Evolutionary conservation across 2,888 invertebrate species (phyloP), one percentile per base, ranked within the genome.

Genomic region (Rhyacophila evoluta): DNA sequence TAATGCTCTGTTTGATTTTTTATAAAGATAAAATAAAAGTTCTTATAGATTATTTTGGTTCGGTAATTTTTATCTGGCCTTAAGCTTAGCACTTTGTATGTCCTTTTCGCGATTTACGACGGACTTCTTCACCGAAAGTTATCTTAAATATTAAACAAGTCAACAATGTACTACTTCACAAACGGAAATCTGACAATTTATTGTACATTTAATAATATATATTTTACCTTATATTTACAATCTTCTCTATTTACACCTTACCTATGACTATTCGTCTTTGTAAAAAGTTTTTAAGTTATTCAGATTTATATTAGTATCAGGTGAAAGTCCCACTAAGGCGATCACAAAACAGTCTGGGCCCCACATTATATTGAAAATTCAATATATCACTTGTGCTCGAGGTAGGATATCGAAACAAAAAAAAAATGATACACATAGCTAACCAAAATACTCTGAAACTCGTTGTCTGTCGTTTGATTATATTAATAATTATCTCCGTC

Each of bases 141-240:
- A 72, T 75, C 79, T 81, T 81, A 81, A 73, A 77, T 78, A 81
- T 78, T 80, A 80, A 80, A 82, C 78, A 79, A 82, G 71, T 82
- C 80, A 80, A 82, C 80, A 80, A 80, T 80, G 77, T 80, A 72
- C 82, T 82, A 82, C 82, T 80, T 77, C 78, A 80, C 78, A 80
- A 80, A 80, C 79, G 79, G 78, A 76, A 81, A 82, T 80, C 81
- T 81, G 82, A 82, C 82, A 82, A 81, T n/a, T n/a, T n/a, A n/a
- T 80, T 80, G 79, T 82, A 82, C 82, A 80, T 79, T 80, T 73
- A 82, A 77, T 77, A n/a, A 72, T 75, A 72, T 74, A 69, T 76
- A 38, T 19, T 68, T 80, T 74, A 77, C 67, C 74, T 76, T 76
- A 76, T 81, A 81, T 80, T 70, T 81, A 78, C 80, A 78, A 73